Base-by-base conservation (phyloP, 2,888 invertebrate species). In the Andrena flavipes region DNA sequence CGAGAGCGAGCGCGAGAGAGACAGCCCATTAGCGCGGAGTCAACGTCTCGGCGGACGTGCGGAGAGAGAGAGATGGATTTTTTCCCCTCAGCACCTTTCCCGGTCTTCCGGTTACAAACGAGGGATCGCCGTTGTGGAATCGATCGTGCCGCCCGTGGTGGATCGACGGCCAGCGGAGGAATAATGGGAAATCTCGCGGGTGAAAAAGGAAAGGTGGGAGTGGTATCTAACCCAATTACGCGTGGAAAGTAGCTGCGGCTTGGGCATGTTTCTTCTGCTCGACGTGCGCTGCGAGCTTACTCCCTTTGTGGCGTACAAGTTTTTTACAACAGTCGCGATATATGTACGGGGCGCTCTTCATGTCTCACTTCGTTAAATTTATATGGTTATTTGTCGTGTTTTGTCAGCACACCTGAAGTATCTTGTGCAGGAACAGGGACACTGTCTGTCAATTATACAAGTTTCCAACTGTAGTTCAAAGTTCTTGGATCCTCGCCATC, bases 21-120 rank as follows among this genome's bases (percentile, higher is more conserved):
- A 81, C 73, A 85, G 73, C 80, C 82, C 87, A 87, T 88, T 89
- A 88, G 76, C 80, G 77, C 23, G 71, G 67, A 86, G 76, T 68
- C 73, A 82, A 82, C 73, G 80, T 56, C 67, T 59, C 70, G 54
- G 26, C 48, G 73, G 75, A 64, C 62, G 49, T 10, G 56, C 20
- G 35, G 30, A 54, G 68, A 20, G 54, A 48, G 51, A 75, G 76
- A 69, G 72, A 81, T 51, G 64, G 73, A 84, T 82, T 72, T 81
- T 81, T 78, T 84, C 62, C 51, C 29, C 60, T 62, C 29, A 68
- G 59, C 64, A 63, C 76, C 79, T 70, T 69, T 70, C 71, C 48
- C 54, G 49, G 72, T 84, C 77, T 84, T 84, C 84, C 80, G 84
- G 80, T 84, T 78, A 77, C 76, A 79, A 78, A 79, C 78, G 83